Base-by-base conservation (phyloP, 2,113 vertebrate genomes). In the Peromyscus californicus region DNA sequence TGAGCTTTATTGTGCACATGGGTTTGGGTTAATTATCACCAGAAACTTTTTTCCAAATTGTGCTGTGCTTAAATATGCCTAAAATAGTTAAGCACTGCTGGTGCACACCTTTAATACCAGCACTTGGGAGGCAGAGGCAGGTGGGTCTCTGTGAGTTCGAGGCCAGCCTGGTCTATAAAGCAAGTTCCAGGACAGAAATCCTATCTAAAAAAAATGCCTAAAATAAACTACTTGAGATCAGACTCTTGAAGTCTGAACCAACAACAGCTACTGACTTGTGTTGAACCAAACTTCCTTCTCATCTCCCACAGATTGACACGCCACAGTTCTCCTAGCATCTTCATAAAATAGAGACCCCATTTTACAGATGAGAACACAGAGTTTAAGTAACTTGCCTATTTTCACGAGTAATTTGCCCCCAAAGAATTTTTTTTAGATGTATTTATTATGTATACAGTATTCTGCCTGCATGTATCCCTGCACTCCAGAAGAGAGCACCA, bases 331-430 rank as follows among this genome's bases (percentile, higher is more conserved):
- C 26, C 45, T 65, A 93, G 82, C 48, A 88, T 42, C 57, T 51
- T 87, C 79, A 83, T 76, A 59, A 88, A 79, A 7, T 36, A 92
- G 65, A 78, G 33, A 24, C 5, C 90, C 96, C 75, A 93, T 79
- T 94, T 67, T 94, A 87, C 3, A 88, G 45, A 78, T 61, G 48
- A 93, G 36, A 87, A 85, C 36, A 93, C 3, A 91, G 76, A 89
- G 42, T 85, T 88, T 88, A 84, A 96, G 48, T 75, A n/a, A 87
- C 61, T 87, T 87, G 15, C n/a, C 54, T 39, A 80, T 74, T 76
- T 48, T 90, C 63, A 74, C 16, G 36, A 57, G 54, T 83, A 61
- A 83, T 26, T 84, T 84, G 57, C 24, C 54, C n/a, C 74, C 39
- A 76, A 29, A 26, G 22, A 45, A 24, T 45, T 76, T 76, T 51